Conservation (phyloP, 2,888 invertebrate species). For the Tetrapedia diversipes region DNA sequence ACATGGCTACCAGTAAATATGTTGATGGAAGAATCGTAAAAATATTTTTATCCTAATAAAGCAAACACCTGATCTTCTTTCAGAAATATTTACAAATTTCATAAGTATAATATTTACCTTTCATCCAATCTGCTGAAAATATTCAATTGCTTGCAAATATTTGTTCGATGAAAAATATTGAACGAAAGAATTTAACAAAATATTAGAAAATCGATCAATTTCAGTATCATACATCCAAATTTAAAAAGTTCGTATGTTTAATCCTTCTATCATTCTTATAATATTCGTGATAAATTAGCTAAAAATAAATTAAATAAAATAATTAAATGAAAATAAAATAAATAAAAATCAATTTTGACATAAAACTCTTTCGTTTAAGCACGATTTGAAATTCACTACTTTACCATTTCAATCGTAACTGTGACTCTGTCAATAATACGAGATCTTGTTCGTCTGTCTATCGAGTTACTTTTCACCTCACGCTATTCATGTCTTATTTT, state of each 20-base stretch:
- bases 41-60: neutral
- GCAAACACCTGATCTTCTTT: neutral
- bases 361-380: constrained; percentile 47
- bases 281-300: too few relatives aligned
- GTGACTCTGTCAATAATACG: constrained; percentile 59
- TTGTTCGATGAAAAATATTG: too few relatives aligned
- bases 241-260: too few relatives aligned
- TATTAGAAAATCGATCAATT: too few relatives aligned
- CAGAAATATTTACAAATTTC: neutral
- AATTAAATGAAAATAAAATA: too few relatives aligned
- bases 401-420: constrained; percentile 49
- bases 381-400: constrained; percentile 67
- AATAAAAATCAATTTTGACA: constrained; percentile 41
- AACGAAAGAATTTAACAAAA: too few relatives aligned
- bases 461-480: constrained; percentile 29
- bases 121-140: neutral
- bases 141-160: neutral
- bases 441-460: constrained; percentile 45
- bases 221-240: too few relatives aligned
- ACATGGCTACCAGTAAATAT: constrained; percentile 1
- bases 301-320: too few relatives aligned
- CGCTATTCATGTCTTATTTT: constrained; percentile 6
- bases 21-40: neutral
- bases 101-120: neutral
- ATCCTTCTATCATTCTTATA: too few relatives aligned